Conservation (phyloP, 2,113 vertebrate genomes). For the Hippolais icterina region DNA sequence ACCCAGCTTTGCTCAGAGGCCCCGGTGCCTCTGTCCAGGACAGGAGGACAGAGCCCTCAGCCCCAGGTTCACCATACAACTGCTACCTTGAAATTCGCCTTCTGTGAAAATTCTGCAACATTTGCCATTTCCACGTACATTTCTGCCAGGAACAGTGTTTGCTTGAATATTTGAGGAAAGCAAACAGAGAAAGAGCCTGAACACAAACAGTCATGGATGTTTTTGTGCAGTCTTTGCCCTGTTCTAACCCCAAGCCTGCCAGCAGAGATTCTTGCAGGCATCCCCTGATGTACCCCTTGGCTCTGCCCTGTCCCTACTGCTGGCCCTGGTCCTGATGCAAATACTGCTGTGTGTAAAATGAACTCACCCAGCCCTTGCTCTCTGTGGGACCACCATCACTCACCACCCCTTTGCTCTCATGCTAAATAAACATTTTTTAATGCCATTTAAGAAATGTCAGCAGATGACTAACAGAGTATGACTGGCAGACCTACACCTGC, state of each 20-base stretch:
- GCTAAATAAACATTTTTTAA: not conserved
- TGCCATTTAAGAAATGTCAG: not conserved
- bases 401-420: not conserved
- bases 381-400: not conserved
- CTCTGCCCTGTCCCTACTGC: not conserved
- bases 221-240: not conserved
- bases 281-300: not conserved
- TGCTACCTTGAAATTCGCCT: not conserved
- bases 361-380: not conserved
- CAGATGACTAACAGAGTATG: not conserved
- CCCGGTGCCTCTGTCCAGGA: not conserved
- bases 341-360: not conserved
- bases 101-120: not conserved
- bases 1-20: not conserved
- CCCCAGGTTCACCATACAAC: not conserved
- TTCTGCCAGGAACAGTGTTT: constrained; percentile 41
- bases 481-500: not conserved
- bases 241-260: not conserved
- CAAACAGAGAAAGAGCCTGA: constrained; percentile 36
- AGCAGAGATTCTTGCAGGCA: not conserved
- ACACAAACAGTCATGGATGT: not conserved
- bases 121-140: constrained; percentile 17
- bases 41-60: not conserved
- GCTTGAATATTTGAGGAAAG: constrained; percentile 36
- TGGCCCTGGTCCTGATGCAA: not conserved